A percentile compares a stretch with the other conserved stretches of the same genome.
Conservation (phyloP, 2,797 vertebrate genomes). For the Acrocephalus scirpaceus region DNA sequence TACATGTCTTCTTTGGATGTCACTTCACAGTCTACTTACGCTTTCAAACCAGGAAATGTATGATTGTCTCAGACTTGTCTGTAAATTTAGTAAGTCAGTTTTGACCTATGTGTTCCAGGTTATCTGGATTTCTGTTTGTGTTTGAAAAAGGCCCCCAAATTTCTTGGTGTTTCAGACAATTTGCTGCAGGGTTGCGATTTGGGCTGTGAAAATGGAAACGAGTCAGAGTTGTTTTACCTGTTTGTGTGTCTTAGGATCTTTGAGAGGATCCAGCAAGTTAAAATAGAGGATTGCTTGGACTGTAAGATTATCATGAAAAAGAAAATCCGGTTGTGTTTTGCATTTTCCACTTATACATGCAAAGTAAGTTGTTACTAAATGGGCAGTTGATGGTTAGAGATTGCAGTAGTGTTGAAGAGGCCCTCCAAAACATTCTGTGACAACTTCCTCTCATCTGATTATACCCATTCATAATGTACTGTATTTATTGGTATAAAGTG, state of each 20-base stretch:
- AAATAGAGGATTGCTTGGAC: not conserved
- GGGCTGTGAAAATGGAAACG: not conserved
- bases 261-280: not conserved
- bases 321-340: not conserved
- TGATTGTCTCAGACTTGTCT: not conserved
- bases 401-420: not conserved
- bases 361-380: not conserved
- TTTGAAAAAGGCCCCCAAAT: not conserved
- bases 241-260: not conserved
- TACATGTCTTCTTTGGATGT: not conserved
- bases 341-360: not conserved
- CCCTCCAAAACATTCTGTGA: not conserved
- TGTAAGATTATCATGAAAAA: not conserved
- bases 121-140: not conserved
- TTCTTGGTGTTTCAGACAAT: not conserved
- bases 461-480: not conserved
- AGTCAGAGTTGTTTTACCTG: not conserved
- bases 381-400: not conserved
- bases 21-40: not conserved
- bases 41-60: not conserved
- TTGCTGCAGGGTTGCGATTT: not conserved
- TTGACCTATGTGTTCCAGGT: not conserved
- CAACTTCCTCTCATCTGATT: not conserved
- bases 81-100: not conserved
- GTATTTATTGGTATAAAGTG: not conserved